Percentiles rank a stretch among this genome's conserved stretches.
phyloP scores from a whole-genome alignment of 2,797 vertebrate species.

The Antennarius maculatus region DNA sequence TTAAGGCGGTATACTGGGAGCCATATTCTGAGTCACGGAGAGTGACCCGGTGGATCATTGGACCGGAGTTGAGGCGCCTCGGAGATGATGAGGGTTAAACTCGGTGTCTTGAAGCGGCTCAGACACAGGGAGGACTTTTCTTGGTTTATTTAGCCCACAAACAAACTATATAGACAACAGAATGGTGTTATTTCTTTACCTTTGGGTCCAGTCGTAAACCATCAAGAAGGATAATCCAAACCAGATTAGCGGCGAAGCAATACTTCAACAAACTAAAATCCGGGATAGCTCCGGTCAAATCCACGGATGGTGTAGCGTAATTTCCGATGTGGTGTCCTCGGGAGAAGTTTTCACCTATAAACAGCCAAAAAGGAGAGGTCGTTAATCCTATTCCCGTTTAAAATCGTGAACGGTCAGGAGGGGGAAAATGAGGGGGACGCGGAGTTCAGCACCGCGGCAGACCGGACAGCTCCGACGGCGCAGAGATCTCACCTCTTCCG shows the following conservation, averaged over 20 bases:
- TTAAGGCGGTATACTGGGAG: constrained; percentile 29
- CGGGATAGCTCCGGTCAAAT: constrained; percentile 56
- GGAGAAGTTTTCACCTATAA: constrained; percentile 66
- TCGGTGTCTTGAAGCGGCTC: constrained; percentile 27
- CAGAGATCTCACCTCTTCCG: constrained; percentile 72
- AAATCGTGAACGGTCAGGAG: constrained; percentile 21
- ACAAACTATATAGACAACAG: neutral
- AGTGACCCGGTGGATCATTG: constrained; percentile 60
- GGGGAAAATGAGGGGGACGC: constrained; percentile 12
- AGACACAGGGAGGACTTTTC: constrained; percentile 12
- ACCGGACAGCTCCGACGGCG: constrained; percentile 79
- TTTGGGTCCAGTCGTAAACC: constrained; percentile 69
- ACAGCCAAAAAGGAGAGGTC: constrained; percentile 28
- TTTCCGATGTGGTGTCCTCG: constrained; percentile 58
- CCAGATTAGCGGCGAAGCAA: constrained; percentile 40
- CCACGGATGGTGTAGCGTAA: constrained; percentile 48
- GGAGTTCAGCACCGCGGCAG: constrained; percentile 77
- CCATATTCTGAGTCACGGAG: constrained; percentile 42
- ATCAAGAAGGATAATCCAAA: constrained; percentile 77
- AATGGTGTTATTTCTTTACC: constrained; percentile 60
- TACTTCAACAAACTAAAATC: constrained; percentile 69
- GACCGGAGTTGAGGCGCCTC: constrained; percentile 43
- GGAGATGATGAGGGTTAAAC: constrained; percentile 49
- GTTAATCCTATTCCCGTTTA: constrained; percentile 60
- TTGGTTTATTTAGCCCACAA: constrained; percentile 19